Conservation (phyloP, 2,113 vertebrate genomes). For the Furnarius figulus region DNA sequence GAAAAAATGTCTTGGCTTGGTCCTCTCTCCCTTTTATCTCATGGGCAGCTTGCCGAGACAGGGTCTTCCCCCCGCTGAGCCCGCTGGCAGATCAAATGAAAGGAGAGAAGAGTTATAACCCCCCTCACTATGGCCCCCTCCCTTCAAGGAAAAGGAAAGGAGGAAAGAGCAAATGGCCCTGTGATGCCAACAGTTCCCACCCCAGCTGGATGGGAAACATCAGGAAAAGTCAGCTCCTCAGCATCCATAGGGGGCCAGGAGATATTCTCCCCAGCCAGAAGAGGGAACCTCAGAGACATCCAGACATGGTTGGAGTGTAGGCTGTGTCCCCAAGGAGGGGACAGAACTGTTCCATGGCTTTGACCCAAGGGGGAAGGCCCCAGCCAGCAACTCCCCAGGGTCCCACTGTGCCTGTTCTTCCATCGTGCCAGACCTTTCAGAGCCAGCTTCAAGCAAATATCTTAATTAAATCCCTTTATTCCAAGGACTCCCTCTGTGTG, state of each 20-base stretch:
- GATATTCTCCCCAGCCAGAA: background rate
- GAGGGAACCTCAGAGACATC: background rate
- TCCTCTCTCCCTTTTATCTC: slow-evolving; percentile 60
- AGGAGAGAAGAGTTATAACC: slow-evolving; percentile 31
- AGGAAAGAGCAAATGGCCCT: background rate
- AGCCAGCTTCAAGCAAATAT: slow-evolving; percentile 12
- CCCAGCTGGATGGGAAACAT: background rate
- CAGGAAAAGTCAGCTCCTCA: background rate
- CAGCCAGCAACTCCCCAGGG: background rate
- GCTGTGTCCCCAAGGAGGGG: rapidly evolving
- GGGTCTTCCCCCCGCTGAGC: slow-evolving; percentile 51
- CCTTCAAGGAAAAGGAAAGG: background rate
- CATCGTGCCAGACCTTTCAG: background rate
- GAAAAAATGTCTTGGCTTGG: slow-evolving; percentile 61
- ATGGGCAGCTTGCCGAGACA: slow-evolving; percentile 6
- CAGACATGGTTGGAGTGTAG: rapidly evolving
- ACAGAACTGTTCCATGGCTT: background rate
- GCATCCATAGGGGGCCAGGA: background rate
- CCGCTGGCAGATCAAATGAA: slow-evolving; percentile 57
- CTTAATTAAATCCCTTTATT: slow-evolving; percentile 56
- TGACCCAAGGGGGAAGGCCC: background rate
- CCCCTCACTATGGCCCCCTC: background rate
- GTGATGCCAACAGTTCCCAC: background rate
- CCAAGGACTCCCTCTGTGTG: slow-evolving; percentile 49
- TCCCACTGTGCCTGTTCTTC: rapidly evolving